Evolutionary conservation across 2,797 vertebrate genomes (phyloP).

Genomic region (Poecilia gillii): DNA sequence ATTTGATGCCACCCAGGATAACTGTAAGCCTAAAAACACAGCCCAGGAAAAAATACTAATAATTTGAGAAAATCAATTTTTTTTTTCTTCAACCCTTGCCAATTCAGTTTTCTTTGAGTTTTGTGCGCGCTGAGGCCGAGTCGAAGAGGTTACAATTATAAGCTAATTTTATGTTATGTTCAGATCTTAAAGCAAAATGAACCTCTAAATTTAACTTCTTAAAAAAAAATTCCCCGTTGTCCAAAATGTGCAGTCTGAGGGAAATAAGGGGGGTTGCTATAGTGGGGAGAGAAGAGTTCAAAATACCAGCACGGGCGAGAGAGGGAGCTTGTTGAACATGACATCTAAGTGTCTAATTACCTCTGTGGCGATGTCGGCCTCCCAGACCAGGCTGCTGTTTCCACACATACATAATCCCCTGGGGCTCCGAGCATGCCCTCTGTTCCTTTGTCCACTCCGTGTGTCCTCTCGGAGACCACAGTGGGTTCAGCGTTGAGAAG

Average conservation of each 20-base stretch:
- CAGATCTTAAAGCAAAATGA: neutral
- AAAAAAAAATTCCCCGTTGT: neutral
- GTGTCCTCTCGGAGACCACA: slow-evolving; percentile 16
- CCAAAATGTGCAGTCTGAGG: slow-evolving; percentile 27
- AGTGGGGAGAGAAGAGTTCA: slow-evolving; percentile 2
- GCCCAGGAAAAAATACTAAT: slow-evolving; percentile 1
- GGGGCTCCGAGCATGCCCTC: slow-evolving; percentile 23
- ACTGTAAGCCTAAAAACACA: slow-evolving; percentile 11
- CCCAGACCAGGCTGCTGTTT: slow-evolving; percentile 48
- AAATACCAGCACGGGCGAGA: slow-evolving; percentile 14
- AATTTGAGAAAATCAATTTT: slow-evolving; percentile 35
- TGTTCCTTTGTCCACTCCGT: slow-evolving; percentile 22
- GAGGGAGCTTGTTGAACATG: slow-evolving; percentile 67
- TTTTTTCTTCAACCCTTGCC: slow-evolving; percentile 28
- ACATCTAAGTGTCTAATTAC: slow-evolving; percentile 74
- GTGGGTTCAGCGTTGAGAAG: slow-evolving; percentile 32
- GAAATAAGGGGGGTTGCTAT: slow-evolving; percentile 14
- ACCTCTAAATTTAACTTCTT: neutral
- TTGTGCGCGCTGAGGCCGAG: neutral
- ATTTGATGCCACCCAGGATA: slow-evolving; percentile 7
- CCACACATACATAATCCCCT: slow-evolving; percentile 38
- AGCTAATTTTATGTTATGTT: neutral
- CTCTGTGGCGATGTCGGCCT: slow-evolving; percentile 59
- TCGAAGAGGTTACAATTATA: slow-evolving; percentile 27
- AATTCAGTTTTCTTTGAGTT: slow-evolving; percentile 29